Evolutionary conservation across 2,797 vertebrate species (phyloP), one percentile per base, ranked within the genome.

Genomic region (Margarornis squamiger): DNA sequence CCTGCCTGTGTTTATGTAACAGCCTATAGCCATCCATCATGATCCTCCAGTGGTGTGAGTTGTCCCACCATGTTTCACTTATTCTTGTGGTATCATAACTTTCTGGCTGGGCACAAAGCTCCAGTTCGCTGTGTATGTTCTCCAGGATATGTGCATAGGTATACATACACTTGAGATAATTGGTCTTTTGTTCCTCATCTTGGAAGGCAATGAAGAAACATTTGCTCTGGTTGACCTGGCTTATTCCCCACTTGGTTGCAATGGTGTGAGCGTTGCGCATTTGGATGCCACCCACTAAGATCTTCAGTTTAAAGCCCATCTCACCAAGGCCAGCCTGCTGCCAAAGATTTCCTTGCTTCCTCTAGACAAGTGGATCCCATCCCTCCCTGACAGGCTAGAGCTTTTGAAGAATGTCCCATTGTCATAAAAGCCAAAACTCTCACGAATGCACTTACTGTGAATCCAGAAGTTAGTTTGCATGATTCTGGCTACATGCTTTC

Each of bases 301-400:
- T 14, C 14, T 21, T 39, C 48, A 34, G 20, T 54, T 70, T 62
- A 86, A 70, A 70, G 14, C 24, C 39, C 16, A 26, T 4, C 34
- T 70, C 34, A 46, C 48, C 34, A 18, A 0, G 0, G 14, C 30
- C 34, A 34, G 5, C 21, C 21, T 39, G 3, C 32, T 70, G 14
- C 14, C 41, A 48, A 45, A 70, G 26, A 55, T 32, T 34, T 30
- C 17, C 5, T 86, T 86, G 20, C 13, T 30, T 48, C 27, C 41
- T 55, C 17, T 48, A 41, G 24, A 22, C 17, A 48, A 26, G 7
- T 14, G 16, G 20, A 46, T 62, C 14, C 34, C 39, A 21, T 54
- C 45, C 59, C 39, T 62, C 11, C 29, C 21, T 26, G 29, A 48
- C 41, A 41, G 14, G 7, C 9, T 34, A 39, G 29, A 46, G 21